phyloP scores from a whole-genome alignment of 2,113 vertebrate species.

The Orycteropus afer region DNA sequence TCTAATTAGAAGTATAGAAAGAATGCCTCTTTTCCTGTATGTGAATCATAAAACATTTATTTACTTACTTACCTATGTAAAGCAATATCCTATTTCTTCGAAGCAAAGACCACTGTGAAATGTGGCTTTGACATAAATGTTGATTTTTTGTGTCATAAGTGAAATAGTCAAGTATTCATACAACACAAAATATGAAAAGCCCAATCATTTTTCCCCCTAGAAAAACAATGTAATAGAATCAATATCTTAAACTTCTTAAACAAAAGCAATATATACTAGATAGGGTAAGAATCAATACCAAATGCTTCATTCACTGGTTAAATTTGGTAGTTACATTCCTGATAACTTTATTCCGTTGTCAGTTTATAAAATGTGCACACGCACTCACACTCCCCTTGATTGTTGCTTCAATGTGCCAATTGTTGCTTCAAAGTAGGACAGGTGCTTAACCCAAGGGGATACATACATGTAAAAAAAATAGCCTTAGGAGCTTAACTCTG shows the following conservation, averaged over 20 bases:
- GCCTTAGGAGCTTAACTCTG: background rate
- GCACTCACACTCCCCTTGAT: background rate
- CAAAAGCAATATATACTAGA: background rate
- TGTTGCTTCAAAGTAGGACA: background rate
- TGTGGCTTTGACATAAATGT: background rate
- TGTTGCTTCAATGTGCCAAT: background rate
- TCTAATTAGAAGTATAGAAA: background rate
- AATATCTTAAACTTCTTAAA: background rate
- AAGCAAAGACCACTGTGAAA: background rate
- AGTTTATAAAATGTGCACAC: background rate
- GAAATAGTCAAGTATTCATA: background rate
- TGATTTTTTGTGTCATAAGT: background rate
- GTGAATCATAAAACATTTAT: background rate
- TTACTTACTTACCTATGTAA: background rate
- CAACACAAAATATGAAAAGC: background rate
- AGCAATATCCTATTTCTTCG: slow-evolving; percentile 8
- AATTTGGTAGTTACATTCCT: background rate
- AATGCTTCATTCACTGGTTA: background rate
- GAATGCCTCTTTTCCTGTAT: background rate
- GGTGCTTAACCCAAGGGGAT: background rate
- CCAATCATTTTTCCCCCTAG: background rate
- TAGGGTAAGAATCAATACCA: background rate
- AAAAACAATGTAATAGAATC: background rate
- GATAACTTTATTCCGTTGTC: background rate
- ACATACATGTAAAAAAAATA: background rate